Base-by-base conservation (phyloP, 2,797 vertebrate species). In the Betta splendens region DNA sequence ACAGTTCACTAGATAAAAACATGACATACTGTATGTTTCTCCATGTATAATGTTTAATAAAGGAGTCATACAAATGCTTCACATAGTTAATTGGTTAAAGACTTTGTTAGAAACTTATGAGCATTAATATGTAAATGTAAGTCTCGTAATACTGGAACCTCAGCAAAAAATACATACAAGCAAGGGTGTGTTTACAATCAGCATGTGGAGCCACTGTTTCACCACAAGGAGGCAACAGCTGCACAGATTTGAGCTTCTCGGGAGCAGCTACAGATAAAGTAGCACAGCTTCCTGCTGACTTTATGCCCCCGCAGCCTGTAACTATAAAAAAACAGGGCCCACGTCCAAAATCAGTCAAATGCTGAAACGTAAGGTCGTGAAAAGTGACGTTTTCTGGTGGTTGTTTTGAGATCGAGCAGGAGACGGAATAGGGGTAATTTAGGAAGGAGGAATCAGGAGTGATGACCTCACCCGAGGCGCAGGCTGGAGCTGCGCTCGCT, bases 151-250 rank as follows among this genome's bases (percentile, higher is more conserved):
- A 4, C 13, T 15, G 4, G 5, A 32, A 11, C 13, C 18, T 11
- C 39, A 11, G 37, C 18, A 12, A 20, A 38, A 5, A 39, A 4
- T 4, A 18, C 29, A 21, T 11, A 1, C 10, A 3, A 36, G 6
- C 15, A 6, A 18, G 2, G 1, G 25, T 10, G 1, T 17, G 31
- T 23, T 52, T 10, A 25, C 32, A 37, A 5, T 38, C 9, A n/a
- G 11, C 18, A n/a, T 1, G 5, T 10, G 33, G 13, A n/a, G 33
- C 7, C 0, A 4, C 0, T 32, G 0, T 23, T 62, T 33, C 0
- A 9, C 72, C 78, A 79, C 64, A 49, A n/a, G 67, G 52, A 26
- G 78, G 52, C 64, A 28, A 22, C 18, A 5, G 22, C 18, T 25
- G 8, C 48, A 37, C 26, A 62, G 16, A 21, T 9, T 48, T 18